Percentiles rank a stretch among this genome's conserved stretches.
These are phyloP conservation scores for Megalurothrips usitatus DNA, from an alignment of 2,888 invertebrate species.

Conservation along the genomic window DNA sequence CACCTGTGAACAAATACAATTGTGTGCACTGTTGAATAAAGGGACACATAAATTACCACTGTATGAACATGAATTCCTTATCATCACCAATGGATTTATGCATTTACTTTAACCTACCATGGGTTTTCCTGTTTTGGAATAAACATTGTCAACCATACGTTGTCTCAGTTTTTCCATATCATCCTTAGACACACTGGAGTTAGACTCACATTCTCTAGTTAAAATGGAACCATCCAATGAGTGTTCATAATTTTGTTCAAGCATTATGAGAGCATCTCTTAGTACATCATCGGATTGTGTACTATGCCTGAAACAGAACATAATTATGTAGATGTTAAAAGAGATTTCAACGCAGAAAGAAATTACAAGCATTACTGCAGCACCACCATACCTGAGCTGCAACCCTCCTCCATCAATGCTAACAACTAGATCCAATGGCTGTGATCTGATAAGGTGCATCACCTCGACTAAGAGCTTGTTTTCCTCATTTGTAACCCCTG, in stretches of 20 bases:
- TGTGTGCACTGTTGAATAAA: slow-evolving; percentile 4
- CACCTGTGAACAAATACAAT: slow-evolving; percentile 35
- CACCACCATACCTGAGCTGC: slow-evolving; percentile 36
- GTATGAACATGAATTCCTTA: neutral
- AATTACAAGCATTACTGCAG: neutral
- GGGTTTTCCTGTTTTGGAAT: neutral
- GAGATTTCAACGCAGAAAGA: neutral
- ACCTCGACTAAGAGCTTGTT: slow-evolving; percentile 61
- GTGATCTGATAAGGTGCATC: slow-evolving; percentile 50
- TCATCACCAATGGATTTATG: neutral
- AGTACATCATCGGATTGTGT: slow-evolving; percentile 12
- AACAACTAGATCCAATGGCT: slow-evolving; percentile 44
- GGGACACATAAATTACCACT: slow-evolving; percentile 2
- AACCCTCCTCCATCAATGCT: slow-evolving; percentile 40
- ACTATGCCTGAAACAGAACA: neutral
- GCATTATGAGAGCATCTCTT: slow-evolving; percentile 28
- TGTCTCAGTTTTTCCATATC: neutral
- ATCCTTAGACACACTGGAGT: neutral
- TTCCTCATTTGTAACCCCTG: slow-evolving; percentile 42
- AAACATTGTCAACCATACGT: slow-evolving; percentile 13
- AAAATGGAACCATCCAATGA: slow-evolving; percentile 5
- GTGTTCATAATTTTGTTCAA: slow-evolving; percentile 25
- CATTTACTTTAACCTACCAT: neutral
- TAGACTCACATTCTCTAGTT: slow-evolving; percentile 19
- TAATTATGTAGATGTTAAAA: neutral